Evolutionary conservation across 2,888 invertebrate species (phyloP).

Genomic region (Flexamia atlantica): DNA sequence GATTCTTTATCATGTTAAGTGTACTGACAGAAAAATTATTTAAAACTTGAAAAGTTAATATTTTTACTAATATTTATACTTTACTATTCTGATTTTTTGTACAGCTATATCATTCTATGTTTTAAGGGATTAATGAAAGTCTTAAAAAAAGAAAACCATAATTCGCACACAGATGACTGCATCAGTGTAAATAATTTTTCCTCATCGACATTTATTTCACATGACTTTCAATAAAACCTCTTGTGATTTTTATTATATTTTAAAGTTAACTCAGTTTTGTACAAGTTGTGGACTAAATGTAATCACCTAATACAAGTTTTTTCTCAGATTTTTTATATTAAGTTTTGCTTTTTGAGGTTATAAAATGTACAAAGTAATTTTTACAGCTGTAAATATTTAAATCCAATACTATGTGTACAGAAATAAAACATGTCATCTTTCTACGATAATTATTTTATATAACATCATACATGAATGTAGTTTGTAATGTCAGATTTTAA

Average conservation of each 20-base stretch:
- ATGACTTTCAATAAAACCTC: conserved; percentile 31
- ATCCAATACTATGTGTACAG: conserved; percentile 21
- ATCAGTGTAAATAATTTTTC: not conserved
- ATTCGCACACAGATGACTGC: no score
- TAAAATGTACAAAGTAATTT: conserved; percentile 29
- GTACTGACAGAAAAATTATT: no score
- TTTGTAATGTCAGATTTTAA: conserved; percentile 37
- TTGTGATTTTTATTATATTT: conserved; percentile 33
- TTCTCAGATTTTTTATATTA: conserved; percentile 3
- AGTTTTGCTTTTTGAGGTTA: not conserved
- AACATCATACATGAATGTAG: conserved; percentile 16
- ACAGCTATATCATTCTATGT: no score
- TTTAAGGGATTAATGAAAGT: no score
- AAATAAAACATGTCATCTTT: conserved; percentile 22
- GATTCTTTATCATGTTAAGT: no score
- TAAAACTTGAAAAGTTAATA: no score
- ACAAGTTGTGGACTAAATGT: not conserved
- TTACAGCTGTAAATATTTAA: conserved; percentile 19
- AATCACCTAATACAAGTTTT: conserved; percentile 1
- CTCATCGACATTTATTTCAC: not conserved
- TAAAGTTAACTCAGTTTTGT: conserved; percentile 2
- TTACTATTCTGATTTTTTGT: no score
- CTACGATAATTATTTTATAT: conserved; percentile 32
- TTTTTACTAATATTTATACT: no score
- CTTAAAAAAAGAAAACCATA: no score